Evolutionary conservation across 2,888 invertebrate species (phyloP), one percentile per base, ranked within the genome.

Genomic region (Acleris holmiana): DNA sequence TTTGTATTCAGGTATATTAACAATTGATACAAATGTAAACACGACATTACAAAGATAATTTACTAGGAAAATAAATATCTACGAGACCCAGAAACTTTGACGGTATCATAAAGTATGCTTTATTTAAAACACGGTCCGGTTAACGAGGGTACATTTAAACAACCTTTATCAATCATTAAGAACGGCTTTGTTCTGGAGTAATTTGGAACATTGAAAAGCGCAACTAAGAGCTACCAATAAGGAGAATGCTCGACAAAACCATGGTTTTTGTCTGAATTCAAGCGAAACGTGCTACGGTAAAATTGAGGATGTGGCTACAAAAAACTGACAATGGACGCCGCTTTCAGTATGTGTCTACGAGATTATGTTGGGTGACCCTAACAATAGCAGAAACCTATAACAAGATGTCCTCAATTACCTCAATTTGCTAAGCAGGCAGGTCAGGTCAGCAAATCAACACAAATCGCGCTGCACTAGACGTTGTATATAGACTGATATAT

Each of bases 281-380:
- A 86, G 85, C 84, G 85, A 88, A 86, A 89, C 89, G 91, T 89
- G 91, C 86, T 79, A 82, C 80, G 86, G 85, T 83, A 85, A 86
- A 59, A 87, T 80, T 91, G 91, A 88, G 89, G 91, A 91, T 91
- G 91, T 91, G 91, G 91, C 91, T 81, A 89, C 84, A 91, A 91
- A 91, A 91, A 89, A 86, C 77, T 71, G 74, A 89, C 88, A 91
- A 89, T 88, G 89, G 86, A 84, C 76, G 81, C 77, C 71, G 73
- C 54, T 60, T 65, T 65, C 54, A 46, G 50, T 48, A 55, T 60
- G 35, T 35, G 44, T 60, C 23, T 55, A 35, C 21, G 21, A 49
- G 35, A 55, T 50, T 55, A 21, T 23, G 35, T 10, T 35, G 4
- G 17, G 35, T 50, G 44, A 17, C 23, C 6, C 21, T 40, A 18